These are phyloP conservation scores for Eulemur albifrons DNA, from an alignment of 2,797 vertebrate genomes.

Conservation along the genomic window DNA sequence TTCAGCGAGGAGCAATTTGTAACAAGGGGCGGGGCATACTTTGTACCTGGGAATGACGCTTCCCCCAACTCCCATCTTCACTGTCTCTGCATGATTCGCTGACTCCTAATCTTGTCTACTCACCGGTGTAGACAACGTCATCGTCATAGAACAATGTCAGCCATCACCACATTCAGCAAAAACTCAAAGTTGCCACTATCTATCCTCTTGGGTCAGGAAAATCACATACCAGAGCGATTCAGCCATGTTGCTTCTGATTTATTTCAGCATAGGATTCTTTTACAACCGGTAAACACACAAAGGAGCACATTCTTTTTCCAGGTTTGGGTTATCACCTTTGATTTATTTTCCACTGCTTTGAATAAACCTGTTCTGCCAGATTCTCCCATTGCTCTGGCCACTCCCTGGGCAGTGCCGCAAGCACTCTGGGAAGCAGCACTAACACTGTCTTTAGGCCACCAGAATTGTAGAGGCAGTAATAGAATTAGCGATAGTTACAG, in stretches of 20 bases:
- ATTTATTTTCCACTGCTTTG: conserved; percentile 62
- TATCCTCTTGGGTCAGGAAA: background rate
- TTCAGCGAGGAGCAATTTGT: background rate
- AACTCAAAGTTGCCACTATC: background rate
- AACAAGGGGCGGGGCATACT: background rate
- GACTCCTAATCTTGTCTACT: background rate
- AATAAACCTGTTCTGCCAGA: conserved; percentile 65
- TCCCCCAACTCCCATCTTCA: background rate
- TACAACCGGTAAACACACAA: conserved; percentile 36
- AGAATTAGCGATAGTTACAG: background rate
- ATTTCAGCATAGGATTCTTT: background rate
- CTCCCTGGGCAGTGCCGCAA: background rate
- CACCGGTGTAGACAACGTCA: background rate
- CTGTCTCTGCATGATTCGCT: background rate
- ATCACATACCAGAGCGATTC: background rate
- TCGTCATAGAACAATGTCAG: background rate
- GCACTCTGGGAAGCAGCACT: background rate
- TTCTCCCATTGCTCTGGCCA: conserved; percentile 38
- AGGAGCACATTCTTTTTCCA: conserved; percentile 48
- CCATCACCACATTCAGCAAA: background rate
- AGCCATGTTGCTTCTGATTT: background rate
- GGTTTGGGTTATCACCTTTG: conserved; percentile 47
- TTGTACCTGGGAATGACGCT: background rate
- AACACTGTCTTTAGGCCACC: background rate
- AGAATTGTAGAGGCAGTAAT: background rate